Evolutionary conservation across 2,888 invertebrate genomes (phyloP).

Genomic region (Sicus ferrugineus): DNA sequence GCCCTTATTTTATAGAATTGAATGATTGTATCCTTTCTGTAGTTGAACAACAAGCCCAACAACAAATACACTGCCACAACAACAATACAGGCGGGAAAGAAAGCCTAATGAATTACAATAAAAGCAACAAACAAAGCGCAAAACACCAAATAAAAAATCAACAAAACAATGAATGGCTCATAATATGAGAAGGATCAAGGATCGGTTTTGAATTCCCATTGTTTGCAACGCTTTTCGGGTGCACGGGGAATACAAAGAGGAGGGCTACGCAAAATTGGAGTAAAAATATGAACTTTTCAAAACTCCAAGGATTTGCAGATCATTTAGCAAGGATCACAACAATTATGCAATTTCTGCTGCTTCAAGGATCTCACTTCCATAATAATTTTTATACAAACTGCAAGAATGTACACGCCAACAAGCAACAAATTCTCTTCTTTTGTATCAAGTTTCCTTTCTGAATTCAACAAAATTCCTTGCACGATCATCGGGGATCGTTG

Average conservation of each 20-base stretch:
- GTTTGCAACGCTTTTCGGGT: conserved; percentile 26
- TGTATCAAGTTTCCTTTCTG: background rate
- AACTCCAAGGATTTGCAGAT: background rate
- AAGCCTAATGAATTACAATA: background rate
- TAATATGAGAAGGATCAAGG: conserved; percentile 27
- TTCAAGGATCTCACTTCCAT: background rate
- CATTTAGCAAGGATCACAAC: conserved; percentile 1
- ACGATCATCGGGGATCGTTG: background rate
- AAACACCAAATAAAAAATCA: conserved; percentile 17
- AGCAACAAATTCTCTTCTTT: background rate
- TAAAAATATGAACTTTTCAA: background rate
- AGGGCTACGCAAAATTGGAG: background rate
- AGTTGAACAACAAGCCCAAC: conserved; percentile 45
- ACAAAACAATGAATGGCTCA: background rate
- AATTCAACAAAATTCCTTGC: background rate
- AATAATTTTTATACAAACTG: background rate
- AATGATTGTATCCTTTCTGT: conserved; percentile 35
- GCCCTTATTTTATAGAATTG: conserved; percentile 18
- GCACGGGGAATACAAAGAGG: background rate
- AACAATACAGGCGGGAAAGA: conserved; percentile 39
- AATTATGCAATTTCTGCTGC: background rate
- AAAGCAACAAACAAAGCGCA: conserved; percentile 8
- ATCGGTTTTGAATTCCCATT: conserved; percentile 30
- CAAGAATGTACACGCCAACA: background rate
- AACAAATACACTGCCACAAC: conserved; percentile 34